phyloP scores from a whole-genome alignment of 2,888 invertebrate genomes.

The Rhagium mordax region DNA sequence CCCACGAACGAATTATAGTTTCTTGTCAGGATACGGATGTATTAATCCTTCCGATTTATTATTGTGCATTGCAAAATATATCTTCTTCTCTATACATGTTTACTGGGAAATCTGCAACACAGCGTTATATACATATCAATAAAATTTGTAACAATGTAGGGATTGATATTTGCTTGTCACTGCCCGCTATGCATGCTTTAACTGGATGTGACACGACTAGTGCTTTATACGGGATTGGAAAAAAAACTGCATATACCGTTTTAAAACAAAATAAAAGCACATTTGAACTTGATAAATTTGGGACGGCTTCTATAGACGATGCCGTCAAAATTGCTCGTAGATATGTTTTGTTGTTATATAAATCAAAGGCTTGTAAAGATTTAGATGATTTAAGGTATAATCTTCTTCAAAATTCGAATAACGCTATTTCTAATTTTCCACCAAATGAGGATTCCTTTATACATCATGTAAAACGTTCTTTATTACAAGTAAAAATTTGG shows the following conservation, averaged over 20 bases:
- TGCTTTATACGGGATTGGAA: neutral
- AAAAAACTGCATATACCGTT: neutral
- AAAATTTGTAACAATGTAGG: neutral
- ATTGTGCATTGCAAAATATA: neutral
- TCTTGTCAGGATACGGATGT: slow-evolving; percentile 5
- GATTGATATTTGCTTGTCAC: neutral
- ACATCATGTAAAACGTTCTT: neutral
- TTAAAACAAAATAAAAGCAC: neutral
- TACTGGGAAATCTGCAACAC: neutral
- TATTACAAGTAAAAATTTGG: neutral
- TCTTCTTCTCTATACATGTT: neutral
- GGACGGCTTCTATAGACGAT: neutral
- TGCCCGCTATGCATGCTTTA: neutral
- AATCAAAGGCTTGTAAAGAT: neutral
- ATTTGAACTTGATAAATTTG: neutral
- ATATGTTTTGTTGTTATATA: neutral
- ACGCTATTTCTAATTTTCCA: too few species aligned
- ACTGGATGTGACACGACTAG: slow-evolving; percentile 2
- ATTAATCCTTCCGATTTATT: neutral
- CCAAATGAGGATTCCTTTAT: too few species aligned
- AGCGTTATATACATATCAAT: neutral
- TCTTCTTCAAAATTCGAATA: neutral
- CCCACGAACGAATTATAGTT: too few species aligned
- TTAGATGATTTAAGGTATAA: slow-evolving; percentile 2
- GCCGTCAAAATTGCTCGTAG: neutral